Conservation (phyloP, 2,113 vertebrate species). For the Amblyopsis rosae region DNA sequence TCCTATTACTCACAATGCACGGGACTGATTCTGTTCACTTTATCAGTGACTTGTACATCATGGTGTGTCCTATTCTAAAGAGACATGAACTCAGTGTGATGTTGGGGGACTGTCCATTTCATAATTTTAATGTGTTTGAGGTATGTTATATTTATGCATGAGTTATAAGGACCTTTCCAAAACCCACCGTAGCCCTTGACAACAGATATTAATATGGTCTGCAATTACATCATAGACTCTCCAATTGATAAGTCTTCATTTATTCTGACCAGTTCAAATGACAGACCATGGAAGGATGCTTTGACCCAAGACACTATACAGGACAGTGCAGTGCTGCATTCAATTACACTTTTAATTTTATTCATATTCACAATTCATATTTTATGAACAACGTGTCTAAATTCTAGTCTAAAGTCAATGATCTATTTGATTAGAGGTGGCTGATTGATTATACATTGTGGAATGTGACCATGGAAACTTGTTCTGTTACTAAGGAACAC, state of each 20-base stretch:
- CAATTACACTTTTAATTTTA: neutral
- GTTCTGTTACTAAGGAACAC: neutral
- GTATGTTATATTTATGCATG: neutral
- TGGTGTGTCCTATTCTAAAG: neutral
- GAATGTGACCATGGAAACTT: neutral
- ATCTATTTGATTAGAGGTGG: constrained; percentile 5
- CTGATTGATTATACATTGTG: constrained; percentile 10
- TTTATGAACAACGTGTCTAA: neutral
- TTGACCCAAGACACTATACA: neutral
- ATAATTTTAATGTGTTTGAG: neutral
- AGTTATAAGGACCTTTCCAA: neutral
- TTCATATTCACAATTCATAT: neutral
- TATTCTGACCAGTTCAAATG: neutral
- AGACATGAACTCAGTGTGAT: neutral
- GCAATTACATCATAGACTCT: neutral
- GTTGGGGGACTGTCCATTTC: neutral
- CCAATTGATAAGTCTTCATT: neutral
- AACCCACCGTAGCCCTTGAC: neutral
- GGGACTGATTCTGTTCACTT: neutral
- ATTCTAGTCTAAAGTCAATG: neutral
- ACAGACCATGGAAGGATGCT: neutral
- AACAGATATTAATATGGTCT: neutral
- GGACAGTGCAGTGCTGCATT: neutral
- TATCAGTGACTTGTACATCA: neutral
- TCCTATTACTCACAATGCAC: constrained; percentile 29